A percentile compares a stretch with the other conserved stretches of the same genome.
Evolutionary conservation across 2,797 vertebrate genomes (phyloP).

Genomic region (Holocentrus rufus): DNA sequence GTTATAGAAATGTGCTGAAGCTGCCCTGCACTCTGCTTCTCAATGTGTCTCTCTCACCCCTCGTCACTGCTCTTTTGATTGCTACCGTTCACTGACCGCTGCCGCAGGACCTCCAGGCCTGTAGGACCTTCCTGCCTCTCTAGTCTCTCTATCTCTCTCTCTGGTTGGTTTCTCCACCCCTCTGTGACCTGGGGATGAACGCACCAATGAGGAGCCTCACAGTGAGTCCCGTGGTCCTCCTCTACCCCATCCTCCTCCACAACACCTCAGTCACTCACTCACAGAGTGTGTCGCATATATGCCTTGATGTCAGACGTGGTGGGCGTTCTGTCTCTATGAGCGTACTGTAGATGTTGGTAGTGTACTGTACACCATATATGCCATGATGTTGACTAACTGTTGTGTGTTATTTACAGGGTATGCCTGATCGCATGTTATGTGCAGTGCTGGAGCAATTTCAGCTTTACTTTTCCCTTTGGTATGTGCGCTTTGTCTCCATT

Average conservation of each 20-base stretch:
- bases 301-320: conserved; percentile 85
- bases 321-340: conserved; percentile 84
- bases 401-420: conserved; percentile 90
- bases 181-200: conserved; percentile 86
- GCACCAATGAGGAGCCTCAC: conserved; percentile 91
- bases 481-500: conserved; percentile 90
- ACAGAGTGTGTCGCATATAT: conserved; percentile 84
- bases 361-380: conserved; percentile 84
- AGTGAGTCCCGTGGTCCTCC: conserved; percentile 81
- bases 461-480: conserved; percentile 91
- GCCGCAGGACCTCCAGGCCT: conserved; percentile 68
- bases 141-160: conserved; percentile 63
- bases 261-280: conserved; percentile 78
- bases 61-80: conserved; percentile 54
- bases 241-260: conserved; percentile 73
- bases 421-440: conserved; percentile 92
- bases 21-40: conserved; percentile 19
- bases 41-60: conserved; percentile 47
- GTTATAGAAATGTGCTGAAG: conserved; percentile 17
- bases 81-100: conserved; percentile 56
- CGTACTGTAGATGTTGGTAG: conserved; percentile 85
- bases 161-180: conserved; percentile 79
- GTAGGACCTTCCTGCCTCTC: conserved; percentile 66
- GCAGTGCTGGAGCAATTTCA: conserved; percentile 91
- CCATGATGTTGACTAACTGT: conserved; percentile 90